These are phyloP conservation scores for Tyrannus savana DNA, from an alignment of 2,113 vertebrate genomes.

Conservation along the genomic window DNA sequence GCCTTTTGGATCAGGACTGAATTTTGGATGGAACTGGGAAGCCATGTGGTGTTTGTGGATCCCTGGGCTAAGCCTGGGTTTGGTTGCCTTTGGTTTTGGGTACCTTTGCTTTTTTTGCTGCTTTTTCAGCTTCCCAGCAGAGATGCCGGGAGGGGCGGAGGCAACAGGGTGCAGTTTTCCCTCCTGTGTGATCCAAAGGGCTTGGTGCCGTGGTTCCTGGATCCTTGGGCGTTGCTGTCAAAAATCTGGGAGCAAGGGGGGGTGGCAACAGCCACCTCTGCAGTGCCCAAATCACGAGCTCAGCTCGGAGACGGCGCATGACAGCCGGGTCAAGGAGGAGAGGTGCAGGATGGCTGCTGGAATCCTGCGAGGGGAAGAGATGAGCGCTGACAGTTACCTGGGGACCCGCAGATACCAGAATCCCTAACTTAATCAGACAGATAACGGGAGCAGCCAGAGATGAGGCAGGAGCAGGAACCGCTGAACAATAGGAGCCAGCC, in stretches of 20 bases:
- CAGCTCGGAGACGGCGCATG: neutral
- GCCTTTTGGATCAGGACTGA: rapidly evolving
- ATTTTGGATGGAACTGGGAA: rapidly evolving
- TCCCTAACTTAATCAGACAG: constrained; percentile 79
- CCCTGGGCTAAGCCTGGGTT: neutral
- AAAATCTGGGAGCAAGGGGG: neutral
- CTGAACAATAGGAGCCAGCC: constrained; percentile 61
- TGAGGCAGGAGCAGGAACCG: constrained; percentile 52
- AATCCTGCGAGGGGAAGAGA: constrained; percentile 15
- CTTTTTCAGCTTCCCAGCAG: rapidly evolving
- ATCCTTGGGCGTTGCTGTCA: neutral
- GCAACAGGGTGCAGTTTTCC: neutral
- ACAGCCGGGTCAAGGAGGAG: constrained; percentile 58
- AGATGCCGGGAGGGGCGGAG: neutral
- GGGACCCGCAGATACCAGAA: constrained; percentile 65
- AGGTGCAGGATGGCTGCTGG: constrained; percentile 32
- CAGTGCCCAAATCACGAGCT: neutral
- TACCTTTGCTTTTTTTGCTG: neutral
- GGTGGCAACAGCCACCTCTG: neutral
- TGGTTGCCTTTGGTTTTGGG: neutral
- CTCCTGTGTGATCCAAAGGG: neutral
- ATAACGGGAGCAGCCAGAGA: constrained; percentile 58
- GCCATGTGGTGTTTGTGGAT: neutral
- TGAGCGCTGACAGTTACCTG: constrained; percentile 52
- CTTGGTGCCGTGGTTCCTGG: rapidly evolving